Percentiles rank a stretch among this genome's conserved stretches.
Evolutionary conservation across 2,797 vertebrate genomes (phyloP).

Genomic region (Tokudaia muenninki): DNA sequence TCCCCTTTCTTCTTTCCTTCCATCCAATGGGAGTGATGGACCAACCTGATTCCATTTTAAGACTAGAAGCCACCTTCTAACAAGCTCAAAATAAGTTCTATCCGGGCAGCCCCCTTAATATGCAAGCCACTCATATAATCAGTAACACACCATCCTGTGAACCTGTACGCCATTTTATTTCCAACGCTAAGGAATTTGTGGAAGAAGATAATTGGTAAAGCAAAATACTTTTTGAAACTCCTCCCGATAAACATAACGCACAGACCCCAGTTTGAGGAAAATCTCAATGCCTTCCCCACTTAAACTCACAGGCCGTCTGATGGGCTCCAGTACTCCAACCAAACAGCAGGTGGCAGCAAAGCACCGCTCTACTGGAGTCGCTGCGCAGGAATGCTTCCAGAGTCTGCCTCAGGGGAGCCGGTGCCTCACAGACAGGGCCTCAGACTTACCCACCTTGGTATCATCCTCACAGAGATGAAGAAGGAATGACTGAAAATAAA

Average conservation of each 20-base stretch:
- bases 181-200: background rate
- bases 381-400: accelerated
- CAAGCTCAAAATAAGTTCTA: background rate
- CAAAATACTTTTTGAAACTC: background rate
- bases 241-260: background rate
- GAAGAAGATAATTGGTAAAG: background rate
- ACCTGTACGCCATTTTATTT: background rate
- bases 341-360: slow-evolving; percentile 86
- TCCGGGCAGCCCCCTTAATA: background rate
- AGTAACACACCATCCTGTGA: background rate
- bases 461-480: background rate
- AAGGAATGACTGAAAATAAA: background rate
- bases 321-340: accelerated
- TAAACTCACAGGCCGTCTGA: accelerated
- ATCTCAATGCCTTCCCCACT: background rate
- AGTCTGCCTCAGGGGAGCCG: accelerated
- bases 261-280: background rate
- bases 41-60: background rate
- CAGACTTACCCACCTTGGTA: background rate
- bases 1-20: background rate
- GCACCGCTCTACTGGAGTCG: background rate
- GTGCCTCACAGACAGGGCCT: background rate
- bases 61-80: background rate
- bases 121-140: background rate
- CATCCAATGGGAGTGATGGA: background rate